Conservation (phyloP, 2,797 vertebrate genomes). For the Spinibarbus caldwelli region DNA sequence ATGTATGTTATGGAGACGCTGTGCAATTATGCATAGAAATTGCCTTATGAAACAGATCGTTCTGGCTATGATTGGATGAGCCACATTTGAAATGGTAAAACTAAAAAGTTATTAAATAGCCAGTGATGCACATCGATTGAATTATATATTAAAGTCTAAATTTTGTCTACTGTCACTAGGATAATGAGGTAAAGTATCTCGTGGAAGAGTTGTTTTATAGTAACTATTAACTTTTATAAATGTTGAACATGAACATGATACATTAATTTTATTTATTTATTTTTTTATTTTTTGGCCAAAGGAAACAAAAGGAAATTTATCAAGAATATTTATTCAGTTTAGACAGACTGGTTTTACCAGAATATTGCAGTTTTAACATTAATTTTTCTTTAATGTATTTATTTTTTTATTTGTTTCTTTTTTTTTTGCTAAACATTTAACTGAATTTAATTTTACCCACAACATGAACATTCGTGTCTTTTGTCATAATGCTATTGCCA, state of each 20-base stretch:
- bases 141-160: not conserved
- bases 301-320: too few species aligned
- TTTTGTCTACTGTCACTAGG: not conserved
- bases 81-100: not conserved
- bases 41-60: not conserved
- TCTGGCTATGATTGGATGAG: not conserved
- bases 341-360: not conserved
- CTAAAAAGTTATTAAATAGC: not conserved
- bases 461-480: not conserved
- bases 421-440: not conserved
- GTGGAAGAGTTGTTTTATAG: too few species aligned
- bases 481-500: not conserved
- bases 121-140: not conserved
- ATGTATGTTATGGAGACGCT: not conserved
- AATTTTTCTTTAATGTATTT: not conserved
- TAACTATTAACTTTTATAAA: too few species aligned
- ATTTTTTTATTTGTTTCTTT: too few species aligned
- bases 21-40: not conserved
- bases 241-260: too few species aligned
- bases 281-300: too few species aligned
- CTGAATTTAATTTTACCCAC: not conserved
- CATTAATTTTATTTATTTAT: too few species aligned
- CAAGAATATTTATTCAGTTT: too few species aligned
- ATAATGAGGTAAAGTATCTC: too few species aligned
- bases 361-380: not conserved